Percentiles rank a stretch among this genome's conserved stretches.
Conservation (phyloP, 2,888 invertebrate genomes). For the Nipponacmea schrenckii region DNA sequence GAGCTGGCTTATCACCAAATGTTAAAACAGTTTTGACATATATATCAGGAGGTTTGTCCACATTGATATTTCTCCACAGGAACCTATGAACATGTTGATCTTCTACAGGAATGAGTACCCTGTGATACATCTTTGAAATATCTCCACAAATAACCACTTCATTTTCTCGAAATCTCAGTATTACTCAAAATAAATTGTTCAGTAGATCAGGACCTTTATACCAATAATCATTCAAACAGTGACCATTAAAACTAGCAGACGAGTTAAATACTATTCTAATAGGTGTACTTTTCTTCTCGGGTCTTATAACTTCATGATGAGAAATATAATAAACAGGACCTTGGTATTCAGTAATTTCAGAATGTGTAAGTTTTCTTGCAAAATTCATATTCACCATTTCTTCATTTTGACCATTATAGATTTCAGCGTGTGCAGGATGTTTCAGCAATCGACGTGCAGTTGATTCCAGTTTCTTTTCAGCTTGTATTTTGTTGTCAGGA, state of each 20-base stretch:
- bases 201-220: conserved; percentile 3
- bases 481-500: conserved; percentile 3
- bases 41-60: conserved; percentile 11
- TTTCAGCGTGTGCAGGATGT: background rate
- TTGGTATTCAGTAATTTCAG: background rate
- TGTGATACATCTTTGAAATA: conserved; percentile 23
- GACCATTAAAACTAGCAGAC: too few species aligned
- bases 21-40: conserved; percentile 15
- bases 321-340: conserved; percentile 14
- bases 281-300: too few species aligned
- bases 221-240: too few species aligned
- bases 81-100: conserved; percentile 22
- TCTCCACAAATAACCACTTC: background rate
- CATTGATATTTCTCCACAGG: conserved; percentile 18
- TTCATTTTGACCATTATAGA: conserved; percentile 5
- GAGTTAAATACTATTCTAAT: too few species aligned
- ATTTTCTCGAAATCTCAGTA: conserved; percentile 1
- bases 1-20: conserved; percentile 20
- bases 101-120: conserved; percentile 1
- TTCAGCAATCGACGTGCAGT: conserved; percentile 9
- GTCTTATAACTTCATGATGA: too few species aligned
- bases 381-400: background rate
- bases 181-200: background rate
- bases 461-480: conserved; percentile 9
- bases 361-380: background rate